A percentile compares a stretch with the other conserved stretches of the same genome.
Conservation (phyloP, 1,140 invertebrate species). For the Adoxophyes honmai region DNA sequence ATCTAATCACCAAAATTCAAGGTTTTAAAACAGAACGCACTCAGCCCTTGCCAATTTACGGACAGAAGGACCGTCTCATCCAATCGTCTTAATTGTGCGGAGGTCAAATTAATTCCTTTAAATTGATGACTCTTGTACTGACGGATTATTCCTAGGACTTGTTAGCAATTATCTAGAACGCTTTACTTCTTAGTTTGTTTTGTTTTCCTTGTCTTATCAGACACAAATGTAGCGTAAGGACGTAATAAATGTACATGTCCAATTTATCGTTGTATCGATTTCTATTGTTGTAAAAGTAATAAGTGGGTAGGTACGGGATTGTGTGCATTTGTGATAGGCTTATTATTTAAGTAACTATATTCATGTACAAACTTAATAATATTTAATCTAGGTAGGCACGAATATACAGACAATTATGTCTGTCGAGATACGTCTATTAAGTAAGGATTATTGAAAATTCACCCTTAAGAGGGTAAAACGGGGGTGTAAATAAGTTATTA, state of each 20-base stretch:
- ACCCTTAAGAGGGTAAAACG: too few relatives aligned
- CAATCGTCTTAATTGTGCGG: constrained; percentile 46
- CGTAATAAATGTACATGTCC: not conserved
- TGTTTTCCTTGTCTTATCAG: constrained; percentile 6
- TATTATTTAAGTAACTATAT: too few relatives aligned
- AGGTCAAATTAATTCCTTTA: constrained; percentile 70
- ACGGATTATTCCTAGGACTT: constrained; percentile 33
- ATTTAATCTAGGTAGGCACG: too few relatives aligned
- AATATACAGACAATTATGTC: too few relatives aligned
- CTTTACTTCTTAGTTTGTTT: not conserved
- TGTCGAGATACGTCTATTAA: too few relatives aligned
- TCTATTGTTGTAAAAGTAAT: too few relatives aligned
- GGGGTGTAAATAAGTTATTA: too few relatives aligned
- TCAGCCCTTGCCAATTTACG: not conserved
- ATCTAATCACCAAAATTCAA: constrained; percentile 7
- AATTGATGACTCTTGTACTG: constrained; percentile 41
- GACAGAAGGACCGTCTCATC: constrained; percentile 22
- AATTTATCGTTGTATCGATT: too few relatives aligned
- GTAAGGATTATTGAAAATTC: too few relatives aligned
- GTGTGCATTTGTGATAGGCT: too few relatives aligned
- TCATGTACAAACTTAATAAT: too few relatives aligned
- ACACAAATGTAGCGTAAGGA: not conserved
- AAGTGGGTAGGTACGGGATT: too few relatives aligned
- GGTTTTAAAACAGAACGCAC: not conserved
- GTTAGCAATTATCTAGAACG: constrained; percentile 3